These are phyloP conservation scores for Chaetorhynchus papuensis DNA, from an alignment of 2,113 vertebrate genomes.

Conservation along the genomic window DNA sequence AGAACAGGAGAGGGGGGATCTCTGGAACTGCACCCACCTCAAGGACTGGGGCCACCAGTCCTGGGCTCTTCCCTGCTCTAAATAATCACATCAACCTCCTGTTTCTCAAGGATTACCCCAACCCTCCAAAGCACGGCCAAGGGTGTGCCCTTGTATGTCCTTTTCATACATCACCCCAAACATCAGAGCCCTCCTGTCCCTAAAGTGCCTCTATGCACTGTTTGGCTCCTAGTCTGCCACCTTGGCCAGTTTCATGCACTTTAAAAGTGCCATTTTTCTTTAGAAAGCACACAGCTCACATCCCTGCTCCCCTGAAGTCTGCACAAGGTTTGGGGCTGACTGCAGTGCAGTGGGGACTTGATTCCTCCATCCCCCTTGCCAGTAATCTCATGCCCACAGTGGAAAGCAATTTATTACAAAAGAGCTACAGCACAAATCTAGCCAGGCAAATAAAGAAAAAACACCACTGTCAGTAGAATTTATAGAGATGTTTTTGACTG, in stretches of 20 bases:
- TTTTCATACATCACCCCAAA: not conserved
- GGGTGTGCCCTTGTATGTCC: not conserved
- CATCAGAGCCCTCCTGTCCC: not conserved
- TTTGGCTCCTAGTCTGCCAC: not conserved
- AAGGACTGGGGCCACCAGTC: not conserved
- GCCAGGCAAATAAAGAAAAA: not conserved
- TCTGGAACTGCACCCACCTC: not conserved
- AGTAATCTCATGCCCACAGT: not conserved
- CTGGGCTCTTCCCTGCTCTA: not conserved
- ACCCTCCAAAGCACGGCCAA: not conserved
- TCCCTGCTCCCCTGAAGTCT: not conserved
- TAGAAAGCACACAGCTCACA: not conserved
- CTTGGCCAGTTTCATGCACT: not conserved
- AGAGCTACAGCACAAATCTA: not conserved
- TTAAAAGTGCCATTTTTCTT: not conserved
- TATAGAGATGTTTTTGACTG: not conserved
- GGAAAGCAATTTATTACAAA: not conserved
- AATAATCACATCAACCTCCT: not conserved
- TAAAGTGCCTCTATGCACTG: too few relatives aligned
- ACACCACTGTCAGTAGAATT: not conserved
- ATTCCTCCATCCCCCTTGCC: not conserved
- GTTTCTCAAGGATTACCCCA: not conserved
- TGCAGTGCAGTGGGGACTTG: not conserved
- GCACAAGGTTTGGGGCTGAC: not conserved
- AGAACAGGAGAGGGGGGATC: not conserved